Evolutionary conservation across 1,140 invertebrate genomes (phyloP).

Genomic region (Aleiodes sp.): DNA sequence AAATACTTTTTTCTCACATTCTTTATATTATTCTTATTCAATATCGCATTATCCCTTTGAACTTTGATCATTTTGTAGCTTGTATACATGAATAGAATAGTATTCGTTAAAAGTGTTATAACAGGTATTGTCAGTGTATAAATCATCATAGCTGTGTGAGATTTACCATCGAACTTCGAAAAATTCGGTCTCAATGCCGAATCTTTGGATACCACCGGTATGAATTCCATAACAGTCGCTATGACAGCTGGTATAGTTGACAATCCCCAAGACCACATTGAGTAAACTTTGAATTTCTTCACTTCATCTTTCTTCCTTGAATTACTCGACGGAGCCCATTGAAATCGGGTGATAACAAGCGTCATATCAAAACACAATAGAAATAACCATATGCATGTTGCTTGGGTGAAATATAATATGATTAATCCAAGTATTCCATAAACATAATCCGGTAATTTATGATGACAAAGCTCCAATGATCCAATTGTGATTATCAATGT

Average conservation of each 20-base stretch:
- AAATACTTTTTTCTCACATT: conserved; percentile 48
- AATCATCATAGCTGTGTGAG: conserved; percentile 43
- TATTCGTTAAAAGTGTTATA: conserved; percentile 41
- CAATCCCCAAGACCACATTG: conserved; percentile 37
- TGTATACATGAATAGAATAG: conserved; percentile 49
- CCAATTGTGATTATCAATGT: conserved; percentile 40
- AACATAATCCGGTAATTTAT: neutral
- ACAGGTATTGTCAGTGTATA: conserved; percentile 45
- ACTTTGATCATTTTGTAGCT: conserved; percentile 43
- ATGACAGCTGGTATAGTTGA: conserved; percentile 41
- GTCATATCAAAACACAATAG: conserved; percentile 54
- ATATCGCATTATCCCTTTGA: conserved; percentile 36
- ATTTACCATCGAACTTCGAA: conserved; percentile 35
- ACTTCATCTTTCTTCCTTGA: conserved; percentile 37
- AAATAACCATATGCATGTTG: conserved; percentile 47
- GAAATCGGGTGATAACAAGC: conserved; percentile 50
- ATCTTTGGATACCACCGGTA: conserved; percentile 43
- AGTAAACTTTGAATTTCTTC: conserved; percentile 48
- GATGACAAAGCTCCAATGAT: conserved; percentile 44
- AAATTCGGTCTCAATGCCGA: conserved; percentile 51
- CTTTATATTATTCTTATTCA: conserved; percentile 32
- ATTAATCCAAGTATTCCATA: conserved; percentile 42
- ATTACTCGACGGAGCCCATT: conserved; percentile 40
- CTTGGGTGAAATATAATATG: conserved; percentile 46
- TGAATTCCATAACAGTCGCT: conserved; percentile 43